Base-by-base conservation (phyloP, 2,888 invertebrate genomes). In the Prosapia bicincta region DNA sequence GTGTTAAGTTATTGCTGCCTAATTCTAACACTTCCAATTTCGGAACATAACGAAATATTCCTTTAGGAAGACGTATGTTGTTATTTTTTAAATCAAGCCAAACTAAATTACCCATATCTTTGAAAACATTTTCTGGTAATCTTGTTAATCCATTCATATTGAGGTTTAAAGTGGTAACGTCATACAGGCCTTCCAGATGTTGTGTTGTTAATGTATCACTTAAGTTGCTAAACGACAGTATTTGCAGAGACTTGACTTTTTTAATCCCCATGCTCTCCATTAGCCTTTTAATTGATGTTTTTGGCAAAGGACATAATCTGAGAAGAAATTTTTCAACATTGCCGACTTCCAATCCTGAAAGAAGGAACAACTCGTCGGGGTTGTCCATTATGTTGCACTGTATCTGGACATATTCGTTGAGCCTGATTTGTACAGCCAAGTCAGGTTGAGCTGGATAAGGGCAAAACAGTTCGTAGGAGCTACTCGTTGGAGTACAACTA, bases 41-140 rank as follows among this genome's bases (percentile, higher is more conserved):
- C 0, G 81, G 78, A 69, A 90, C 83, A 10, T 87, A 86, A 78
- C 87, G 86, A 78, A 91, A 89, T 25, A 90, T 83, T 79, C 88
- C 86, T 76, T 86, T 86, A 0, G 89, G 88, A 30, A 91, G 83
- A 80, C 88, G 87, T 6, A 90, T 86, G 73, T 88, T 87, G 81
- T 90, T 91, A 1, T 89, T 88, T 76, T 88, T 86, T 80, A 93
- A 87, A 81, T 90, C 89, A 72, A 94, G 83, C 87, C 88, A 88
- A 3, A 86, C 88, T n/a, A 93, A 83, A 78, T 90, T 89, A 68
- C 74, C 74, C 78, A 91, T 84, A 79, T 89, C 89, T 25, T 83
- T 83, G 78, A 94, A 89, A 20, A 92, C 82, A 82, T 92, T 89
- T 66, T 87, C 87, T 0, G 90, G 89, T 54, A 93, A 85, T 78